Evolutionary conservation across 2,797 vertebrate genomes (phyloP).

Genomic region (Channallabes apus): DNA sequence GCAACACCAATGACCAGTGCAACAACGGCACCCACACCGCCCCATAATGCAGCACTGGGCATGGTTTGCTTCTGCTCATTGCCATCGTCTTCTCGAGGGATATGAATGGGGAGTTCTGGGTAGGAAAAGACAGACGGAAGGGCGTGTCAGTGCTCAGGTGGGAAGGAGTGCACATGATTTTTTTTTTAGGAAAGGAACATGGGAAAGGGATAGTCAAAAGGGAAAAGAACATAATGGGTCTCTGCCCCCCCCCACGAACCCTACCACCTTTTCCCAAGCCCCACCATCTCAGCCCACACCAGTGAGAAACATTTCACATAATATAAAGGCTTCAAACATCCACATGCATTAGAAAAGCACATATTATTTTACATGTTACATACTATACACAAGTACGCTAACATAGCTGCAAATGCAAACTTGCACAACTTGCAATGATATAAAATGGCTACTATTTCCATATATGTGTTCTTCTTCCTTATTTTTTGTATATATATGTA

Average conservation of each 20-base stretch:
- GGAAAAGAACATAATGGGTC: slow-evolving; percentile 42
- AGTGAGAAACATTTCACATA: not conserved
- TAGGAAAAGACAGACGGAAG: slow-evolving; percentile 98
- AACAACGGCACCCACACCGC: slow-evolving; percentile 84
- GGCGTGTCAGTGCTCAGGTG: slow-evolving; percentile 93
- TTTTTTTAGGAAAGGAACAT: slow-evolving; percentile 74
- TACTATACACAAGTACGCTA: not conserved
- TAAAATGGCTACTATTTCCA: not conserved
- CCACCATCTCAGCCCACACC: not conserved
- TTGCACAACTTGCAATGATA: no score
- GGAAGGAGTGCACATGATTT: slow-evolving; percentile 72
- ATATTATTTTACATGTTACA: not conserved
- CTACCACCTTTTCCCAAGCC: slow-evolving; percentile 2
- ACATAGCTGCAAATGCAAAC: not conserved
- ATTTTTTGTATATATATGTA: not conserved
- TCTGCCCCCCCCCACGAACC: not conserved
- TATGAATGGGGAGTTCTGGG: slow-evolving; percentile 92
- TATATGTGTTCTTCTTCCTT: not conserved
- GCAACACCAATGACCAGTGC: slow-evolving; percentile 82
- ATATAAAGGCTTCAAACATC: not conserved
- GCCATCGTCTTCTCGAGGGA: slow-evolving; percentile 61
- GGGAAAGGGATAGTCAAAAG: slow-evolving; percentile 69
- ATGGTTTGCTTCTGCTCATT: slow-evolving; percentile 71
- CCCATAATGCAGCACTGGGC: slow-evolving; percentile 83
- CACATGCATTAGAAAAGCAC: slow-evolving; percentile 10